phyloP scores from a whole-genome alignment of 2,113 vertebrate genomes.

The Uria aalge region DNA sequence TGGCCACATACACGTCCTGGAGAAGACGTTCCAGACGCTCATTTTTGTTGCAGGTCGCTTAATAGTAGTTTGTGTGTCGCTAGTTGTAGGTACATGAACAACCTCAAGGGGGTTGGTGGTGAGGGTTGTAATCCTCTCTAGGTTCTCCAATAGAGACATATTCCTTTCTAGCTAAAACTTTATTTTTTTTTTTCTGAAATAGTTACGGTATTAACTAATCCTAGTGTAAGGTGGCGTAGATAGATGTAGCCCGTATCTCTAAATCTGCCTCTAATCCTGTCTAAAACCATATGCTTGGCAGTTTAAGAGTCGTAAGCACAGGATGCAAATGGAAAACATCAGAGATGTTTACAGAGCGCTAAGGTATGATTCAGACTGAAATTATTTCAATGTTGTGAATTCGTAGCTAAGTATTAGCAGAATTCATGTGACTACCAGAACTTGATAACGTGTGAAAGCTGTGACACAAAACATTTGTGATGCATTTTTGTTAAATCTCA shows the following conservation, averaged over 20 bases:
- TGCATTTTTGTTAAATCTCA: neutral
- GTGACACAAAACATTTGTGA: neutral
- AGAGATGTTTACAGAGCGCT: neutral
- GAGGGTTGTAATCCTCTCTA: neutral
- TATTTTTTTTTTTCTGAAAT: neutral
- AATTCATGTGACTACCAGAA: neutral
- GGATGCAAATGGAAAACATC: neutral
- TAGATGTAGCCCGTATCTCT: neutral
- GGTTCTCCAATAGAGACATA: neutral
- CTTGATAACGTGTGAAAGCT: conserved; percentile 2
- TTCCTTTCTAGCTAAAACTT: neutral
- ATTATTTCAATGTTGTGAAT: neutral
- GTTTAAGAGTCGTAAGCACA: neutral
- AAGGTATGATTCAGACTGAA: conserved; percentile 2
- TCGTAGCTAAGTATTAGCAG: neutral
- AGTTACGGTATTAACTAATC: neutral
- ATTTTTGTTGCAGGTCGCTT: neutral
- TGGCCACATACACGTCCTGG: neutral
- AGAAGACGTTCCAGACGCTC: neutral
- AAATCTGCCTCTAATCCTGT: neutral
- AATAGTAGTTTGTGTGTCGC: neutral
- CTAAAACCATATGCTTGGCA: neutral
- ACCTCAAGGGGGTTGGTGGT: neutral
- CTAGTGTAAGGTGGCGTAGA: neutral
- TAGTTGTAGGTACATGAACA: neutral